Conservation (phyloP, 2,113 vertebrate genomes). For the Psittacara wagleri region DNA sequence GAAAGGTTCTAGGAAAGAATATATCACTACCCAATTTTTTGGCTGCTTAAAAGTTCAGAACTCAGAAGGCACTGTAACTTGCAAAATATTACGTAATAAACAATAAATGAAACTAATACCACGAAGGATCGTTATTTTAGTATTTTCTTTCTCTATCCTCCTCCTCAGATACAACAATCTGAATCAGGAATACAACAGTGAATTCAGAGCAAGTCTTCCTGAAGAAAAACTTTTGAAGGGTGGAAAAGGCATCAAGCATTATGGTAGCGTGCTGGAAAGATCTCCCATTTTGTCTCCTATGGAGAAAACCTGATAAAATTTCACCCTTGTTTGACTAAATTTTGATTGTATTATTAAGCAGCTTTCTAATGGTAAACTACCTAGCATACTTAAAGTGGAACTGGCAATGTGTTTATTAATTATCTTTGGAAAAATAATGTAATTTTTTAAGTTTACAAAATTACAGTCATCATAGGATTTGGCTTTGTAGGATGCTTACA, state of each 20-base stretch:
- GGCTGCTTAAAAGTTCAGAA: neutral
- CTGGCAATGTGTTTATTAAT: neutral
- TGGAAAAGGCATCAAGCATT: slow-evolving; percentile 79
- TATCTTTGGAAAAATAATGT: neutral
- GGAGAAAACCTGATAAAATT: slow-evolving; percentile 76
- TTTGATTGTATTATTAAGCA: neutral
- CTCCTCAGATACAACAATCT: slow-evolving; percentile 81
- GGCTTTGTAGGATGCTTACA: neutral
- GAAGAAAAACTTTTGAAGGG: slow-evolving; percentile 83
- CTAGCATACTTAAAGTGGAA: neutral
- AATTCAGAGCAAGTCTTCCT: slow-evolving; percentile 69
- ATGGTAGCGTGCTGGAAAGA: slow-evolving; percentile 78
- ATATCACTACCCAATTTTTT: neutral
- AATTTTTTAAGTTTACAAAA: neutral
- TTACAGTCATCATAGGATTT: neutral
- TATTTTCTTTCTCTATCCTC: neutral
- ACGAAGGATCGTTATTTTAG: neutral
- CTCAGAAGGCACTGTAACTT: neutral
- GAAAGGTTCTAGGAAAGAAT: neutral
- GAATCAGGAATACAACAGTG: slow-evolving; percentile 71
- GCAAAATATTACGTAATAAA: neutral
- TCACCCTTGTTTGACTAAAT: neutral
- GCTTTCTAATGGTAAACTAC: neutral
- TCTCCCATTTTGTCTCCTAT: slow-evolving; percentile 72
- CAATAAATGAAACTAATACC: neutral